Evolutionary conservation across 2,888 invertebrate species (phyloP), one percentile per base, ranked within the genome.

Genomic region (Cabera pusaria): DNA sequence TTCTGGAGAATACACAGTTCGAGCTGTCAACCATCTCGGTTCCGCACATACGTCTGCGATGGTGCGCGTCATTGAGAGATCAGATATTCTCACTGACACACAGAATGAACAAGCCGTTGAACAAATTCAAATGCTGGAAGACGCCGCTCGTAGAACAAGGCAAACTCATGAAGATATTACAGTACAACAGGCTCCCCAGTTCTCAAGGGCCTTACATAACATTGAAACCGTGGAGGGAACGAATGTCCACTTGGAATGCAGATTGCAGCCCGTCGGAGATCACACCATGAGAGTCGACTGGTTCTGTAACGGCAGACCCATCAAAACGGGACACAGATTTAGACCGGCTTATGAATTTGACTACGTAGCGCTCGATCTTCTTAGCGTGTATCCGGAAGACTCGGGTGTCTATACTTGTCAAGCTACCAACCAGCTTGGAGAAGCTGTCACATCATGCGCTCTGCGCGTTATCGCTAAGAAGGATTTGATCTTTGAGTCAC

Each of bases 371-470:
- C 90, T 99, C 33, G 99, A 99, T 80, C 93, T 99, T 29, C 90
- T 98, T 9, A 97, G 98, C 64, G 97, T 98, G 10, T 98, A 98
- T 73, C 97, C 99, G n/a, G 96, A 95, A 60, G 99, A 99, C 82
- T 97, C 97, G 3, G 98, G 98, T 7, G 96, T 97, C 0, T 99
- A 98, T 75, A 97, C 97, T 5, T 98, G 98, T 65, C 95, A 96
- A 75, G 98, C 98, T 0, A 94, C 96, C 37, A 99, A 99, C 76
- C 95, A 95, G 66, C 91, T 97, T 12, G 99, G 99, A 1, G 96
- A 98, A 90, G 97, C 97, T 8, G 95, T 97, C 3, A 97, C 98
- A 2, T 96, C 97, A 0, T 97, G 98, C 65, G 96, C 97, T 0
- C 93, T 97, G 6, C 93, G 95, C 60, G 96, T 97, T 1, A 95